Base-by-base conservation (phyloP, 1,140 invertebrate species). In the Planococcus citri region DNA sequence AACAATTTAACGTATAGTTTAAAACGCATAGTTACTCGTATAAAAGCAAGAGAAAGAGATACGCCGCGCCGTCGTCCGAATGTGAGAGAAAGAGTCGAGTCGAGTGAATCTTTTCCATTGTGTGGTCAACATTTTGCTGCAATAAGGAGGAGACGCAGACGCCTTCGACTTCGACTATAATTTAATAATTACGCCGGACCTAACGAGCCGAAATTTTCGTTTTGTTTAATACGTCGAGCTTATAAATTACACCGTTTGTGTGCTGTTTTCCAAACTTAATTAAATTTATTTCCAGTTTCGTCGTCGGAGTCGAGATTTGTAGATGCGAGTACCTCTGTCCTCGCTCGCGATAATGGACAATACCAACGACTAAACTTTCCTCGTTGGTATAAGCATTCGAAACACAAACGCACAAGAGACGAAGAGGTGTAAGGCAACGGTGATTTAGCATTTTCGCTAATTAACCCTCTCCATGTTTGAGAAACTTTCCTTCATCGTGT, bases 121-220 rank as follows among this genome's bases (percentile, higher is more conserved):
- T 64, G 60, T 20, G 60, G 60, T 64, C 60, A 64, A 20, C n/a
- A 27, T 25, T 9, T 25, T 17, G 25, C 10, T 9, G 60, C 17
- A 20, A n/a, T n/a, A n/a, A 17, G 57, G 21, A 22, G 57, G 17
- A 6, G 57, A n/a, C 21, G 6, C 8, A 20, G 60, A 14, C 10
- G 60, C 22, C 10, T 64, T 9, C 60, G 60, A 9, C 9, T 17
- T 10, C 25, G 60, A 25, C 60, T 64, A 64, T 64, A 64, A 64
- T 64, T 64, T 64, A 64, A 64, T 64, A 64, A 64, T 64, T 64
- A 64, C 60, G 60, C 17, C 2, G 10, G 20, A 64, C 60, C 60
- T 64, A 64, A 64, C 60, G 60, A 64, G 25, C 60, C 60, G 60
- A 64, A 64, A 64, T 64, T 58, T 64, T 64, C 60, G 10, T 25